phyloP scores from a whole-genome alignment of 2,113 vertebrate genomes.

The Oncorhynchus tshawytscha region DNA sequence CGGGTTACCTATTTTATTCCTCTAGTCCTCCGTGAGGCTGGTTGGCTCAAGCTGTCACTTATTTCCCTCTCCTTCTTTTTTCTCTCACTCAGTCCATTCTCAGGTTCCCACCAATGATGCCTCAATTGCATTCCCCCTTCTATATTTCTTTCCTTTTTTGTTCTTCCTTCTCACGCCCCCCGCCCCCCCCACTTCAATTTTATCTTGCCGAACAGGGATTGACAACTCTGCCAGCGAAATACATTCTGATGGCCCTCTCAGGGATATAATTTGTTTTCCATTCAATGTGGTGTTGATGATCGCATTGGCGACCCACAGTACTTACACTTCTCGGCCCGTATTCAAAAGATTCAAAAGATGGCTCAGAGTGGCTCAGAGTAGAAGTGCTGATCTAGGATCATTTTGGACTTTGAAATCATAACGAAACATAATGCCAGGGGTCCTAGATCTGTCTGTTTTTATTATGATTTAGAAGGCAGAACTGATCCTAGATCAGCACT shows the following conservation, averaged over 20 bases:
- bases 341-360: too few relatives aligned
- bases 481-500: constrained; percentile 26
- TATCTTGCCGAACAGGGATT: not conserved
- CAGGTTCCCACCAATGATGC: constrained; percentile 9
- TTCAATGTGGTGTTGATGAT: not conserved
- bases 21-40: not conserved
- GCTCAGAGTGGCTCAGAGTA: too few relatives aligned
- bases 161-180: constrained; percentile 1
- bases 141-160: not conserved
- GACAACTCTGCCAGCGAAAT: not conserved
- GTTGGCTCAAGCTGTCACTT: constrained; percentile 23
- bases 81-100: not conserved
- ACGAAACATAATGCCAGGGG: too few relatives aligned
- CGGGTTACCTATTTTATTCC: too few relatives aligned
- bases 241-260: not conserved
- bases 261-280: not conserved
- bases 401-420: too few relatives aligned
- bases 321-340: not conserved
- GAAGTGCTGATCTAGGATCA: too few relatives aligned
- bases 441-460: too few relatives aligned
- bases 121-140: constrained; percentile 22
- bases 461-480: too few relatives aligned
- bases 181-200: not conserved
- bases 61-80: constrained; percentile 7
- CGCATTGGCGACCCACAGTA: constrained; percentile 38